These are phyloP conservation scores for Xylota segnis DNA, from an alignment of 2,888 invertebrate species.

Conservation along the genomic window DNA sequence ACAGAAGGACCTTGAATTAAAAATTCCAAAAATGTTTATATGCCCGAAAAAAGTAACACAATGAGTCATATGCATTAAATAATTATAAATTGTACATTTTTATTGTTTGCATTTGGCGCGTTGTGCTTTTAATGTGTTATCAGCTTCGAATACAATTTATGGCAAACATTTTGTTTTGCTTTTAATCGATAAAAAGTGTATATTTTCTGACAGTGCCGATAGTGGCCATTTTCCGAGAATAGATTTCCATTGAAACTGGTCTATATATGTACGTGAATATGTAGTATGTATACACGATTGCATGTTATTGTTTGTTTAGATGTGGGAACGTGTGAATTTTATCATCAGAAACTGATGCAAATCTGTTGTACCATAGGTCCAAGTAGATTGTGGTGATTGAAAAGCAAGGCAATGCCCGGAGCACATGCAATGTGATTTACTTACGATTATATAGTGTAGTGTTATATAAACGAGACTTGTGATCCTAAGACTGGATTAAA, in stretches of 20 bases:
- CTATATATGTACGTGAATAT: not conserved
- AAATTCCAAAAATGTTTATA: slow-evolving; percentile 20
- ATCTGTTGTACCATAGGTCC: slow-evolving; percentile 15
- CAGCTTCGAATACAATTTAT: slow-evolving; percentile 40
- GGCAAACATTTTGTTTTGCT: not conserved
- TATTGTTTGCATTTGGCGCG: slow-evolving; percentile 9
- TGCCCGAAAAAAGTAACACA: not conserved
- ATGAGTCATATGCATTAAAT: slow-evolving; percentile 36
- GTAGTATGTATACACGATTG: no score
- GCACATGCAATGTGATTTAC: slow-evolving; percentile 20
- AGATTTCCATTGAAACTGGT: slow-evolving; percentile 21
- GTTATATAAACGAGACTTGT: not conserved
- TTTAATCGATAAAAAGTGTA: slow-evolving; percentile 41
- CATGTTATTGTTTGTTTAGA: slow-evolving; percentile 30
- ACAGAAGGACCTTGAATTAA: slow-evolving; percentile 15
- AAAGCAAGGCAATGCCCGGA: slow-evolving; percentile 9
- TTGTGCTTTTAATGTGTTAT: slow-evolving; percentile 38
- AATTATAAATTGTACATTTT: slow-evolving; percentile 25
- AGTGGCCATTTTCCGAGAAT: slow-evolving; percentile 22
- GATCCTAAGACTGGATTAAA: slow-evolving; percentile 42
- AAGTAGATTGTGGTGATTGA: slow-evolving; percentile 21
- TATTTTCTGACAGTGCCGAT: slow-evolving; percentile 12
- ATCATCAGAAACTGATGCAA: slow-evolving; percentile 51
- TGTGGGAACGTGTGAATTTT: slow-evolving; percentile 52
- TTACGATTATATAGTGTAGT: slow-evolving; percentile 31